These are phyloP conservation scores for Porites rus DNA, from an alignment of 92 coral and sea anemone genomes.

Conservation along the genomic window DNA sequence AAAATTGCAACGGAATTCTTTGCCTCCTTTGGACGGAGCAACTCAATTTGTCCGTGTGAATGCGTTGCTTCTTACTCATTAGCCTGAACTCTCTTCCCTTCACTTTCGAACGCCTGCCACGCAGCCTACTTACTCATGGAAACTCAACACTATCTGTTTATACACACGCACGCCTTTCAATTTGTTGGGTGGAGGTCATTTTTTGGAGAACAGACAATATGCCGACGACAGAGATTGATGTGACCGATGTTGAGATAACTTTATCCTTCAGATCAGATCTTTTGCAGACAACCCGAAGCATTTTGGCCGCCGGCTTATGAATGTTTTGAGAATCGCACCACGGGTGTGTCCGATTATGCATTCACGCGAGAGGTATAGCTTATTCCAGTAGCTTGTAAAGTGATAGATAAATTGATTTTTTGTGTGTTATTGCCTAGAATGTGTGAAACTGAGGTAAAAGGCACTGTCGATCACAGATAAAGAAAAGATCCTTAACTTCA, in stretches of 20 bases:
- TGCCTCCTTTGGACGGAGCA: too few species aligned
- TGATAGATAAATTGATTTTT: too few species aligned
- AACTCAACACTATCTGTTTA: conserved; percentile 28
- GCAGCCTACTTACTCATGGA: not conserved
- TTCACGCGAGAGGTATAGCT: not conserved
- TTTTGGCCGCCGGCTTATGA: not conserved
- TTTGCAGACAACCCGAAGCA: conserved; percentile 16
- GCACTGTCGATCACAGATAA: too few species aligned
- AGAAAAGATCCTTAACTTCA: too few species aligned
- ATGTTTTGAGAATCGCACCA: conserved; percentile 21
- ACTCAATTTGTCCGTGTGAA: too few species aligned
- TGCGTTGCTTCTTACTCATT: too few species aligned
- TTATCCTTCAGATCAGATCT: not conserved
- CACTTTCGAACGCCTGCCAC: too few species aligned
- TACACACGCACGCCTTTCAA: conserved; percentile 8
- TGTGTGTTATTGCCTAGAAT: too few species aligned
- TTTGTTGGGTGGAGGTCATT: conserved; percentile 16
- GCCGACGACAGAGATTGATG: conserved; percentile 36
- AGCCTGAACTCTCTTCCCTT: not conserved
- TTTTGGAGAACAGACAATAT: not conserved
- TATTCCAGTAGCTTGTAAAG: too few species aligned
- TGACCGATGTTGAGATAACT: conserved; percentile 30
- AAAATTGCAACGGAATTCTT: too few species aligned
- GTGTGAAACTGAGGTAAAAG: too few species aligned
- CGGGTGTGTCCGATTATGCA: not conserved